Evolutionary conservation across 2,113 vertebrate species (phyloP), one percentile per base, ranked within the genome.

Genomic region (Callipepla squamata): DNA sequence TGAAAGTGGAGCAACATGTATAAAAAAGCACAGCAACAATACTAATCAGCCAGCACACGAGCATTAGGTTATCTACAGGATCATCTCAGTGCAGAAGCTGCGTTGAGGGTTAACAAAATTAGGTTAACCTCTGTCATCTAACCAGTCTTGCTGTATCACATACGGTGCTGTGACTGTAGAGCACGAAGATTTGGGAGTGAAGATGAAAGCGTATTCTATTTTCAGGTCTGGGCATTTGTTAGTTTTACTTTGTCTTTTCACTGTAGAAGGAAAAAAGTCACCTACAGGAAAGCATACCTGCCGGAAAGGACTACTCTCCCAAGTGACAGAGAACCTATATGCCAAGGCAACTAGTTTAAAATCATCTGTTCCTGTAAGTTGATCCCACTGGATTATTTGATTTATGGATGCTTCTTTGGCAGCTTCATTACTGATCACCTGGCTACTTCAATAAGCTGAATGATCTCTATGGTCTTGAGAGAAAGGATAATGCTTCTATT

Each of bases 281-380:
- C 80, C 79, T 81, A 87, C 90, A 61, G 76, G 66, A 63, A 94
- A 88, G 86, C 84, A 83, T 18, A 95, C 91, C 70, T 91, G 94
- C 88, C 77, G 94, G 28, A 96, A 87, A 95, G 93, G 80, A 92
- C 87, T 87, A 20, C 89, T 97, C 80, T 97, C 90, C 66, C 92
- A 85, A 38, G 94, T 97, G 59, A 96, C 96, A 34, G 96, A 97
- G 58, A 95, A 47, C 19, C 93, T 98, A 28, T 95, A 87, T 78
- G 36, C 93, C 94, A 97, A 96, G 88, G 89, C 91, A 79, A 93
- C 93, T 40, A 85, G 85, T 91, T 93, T 97, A 83, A 97, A 96
- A 91, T 90, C 96, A 80, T 95, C 96, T 70, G 23, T 97, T 95
- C 96, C 97, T 66, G 97, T 97, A 96, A 98, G 97, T 96, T 94